Base-by-base conservation (phyloP, 1,140 invertebrate species). In the Aphelenchoides besseyi region DNA sequence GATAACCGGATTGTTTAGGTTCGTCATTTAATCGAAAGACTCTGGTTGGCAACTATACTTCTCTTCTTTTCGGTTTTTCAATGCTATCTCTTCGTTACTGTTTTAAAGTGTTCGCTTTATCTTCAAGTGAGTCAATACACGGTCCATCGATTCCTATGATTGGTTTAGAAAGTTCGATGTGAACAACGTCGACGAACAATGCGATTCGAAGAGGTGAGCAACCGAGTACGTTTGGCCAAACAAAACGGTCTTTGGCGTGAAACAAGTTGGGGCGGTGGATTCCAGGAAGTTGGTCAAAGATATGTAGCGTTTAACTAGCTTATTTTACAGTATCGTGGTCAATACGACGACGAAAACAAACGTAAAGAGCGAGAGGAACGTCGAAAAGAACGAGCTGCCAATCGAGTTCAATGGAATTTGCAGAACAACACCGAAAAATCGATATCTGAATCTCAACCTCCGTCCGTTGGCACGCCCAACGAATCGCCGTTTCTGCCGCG, bases 391-490 rank as follows among this genome's bases (percentile, higher is more conserved):
- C 54, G 36, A 28, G 64, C 73, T 18, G 72, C 68, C n/a, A 79
- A 74, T 63, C 68, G 70, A 33, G 79, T 80, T 0, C 74, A 80
- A 69, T 80, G 79, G 79, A 71, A 80, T 57, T 2, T 86, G 84
- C 62, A 85, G 71, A 80, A 80, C 16, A 72, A 89, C 79, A 8
- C 36, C 30, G 75, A 77, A 36, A 78, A 78, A 62, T 78, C 72
- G 8, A 74, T 74, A 33, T 36, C 74, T 33, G 55, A 8, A 18
- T 59, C 18, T 33, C 5, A 18, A 23, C 55, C 5, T 5, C 5
- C 5, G 55, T 28, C 55, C 5, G 18, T 59, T 33, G 55, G 55
- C 5, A 8, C 26, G 55, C 5, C 55, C 5, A 41, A 8, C 37
- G 37, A 41, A 8, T 5, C 5, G n/a, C 5, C 37, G 37, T n/a